Evolutionary conservation across 2,797 vertebrate genomes (phyloP), one percentile per base, ranked within the genome.

Genomic region (Synaphobranchus kaupii): DNA sequence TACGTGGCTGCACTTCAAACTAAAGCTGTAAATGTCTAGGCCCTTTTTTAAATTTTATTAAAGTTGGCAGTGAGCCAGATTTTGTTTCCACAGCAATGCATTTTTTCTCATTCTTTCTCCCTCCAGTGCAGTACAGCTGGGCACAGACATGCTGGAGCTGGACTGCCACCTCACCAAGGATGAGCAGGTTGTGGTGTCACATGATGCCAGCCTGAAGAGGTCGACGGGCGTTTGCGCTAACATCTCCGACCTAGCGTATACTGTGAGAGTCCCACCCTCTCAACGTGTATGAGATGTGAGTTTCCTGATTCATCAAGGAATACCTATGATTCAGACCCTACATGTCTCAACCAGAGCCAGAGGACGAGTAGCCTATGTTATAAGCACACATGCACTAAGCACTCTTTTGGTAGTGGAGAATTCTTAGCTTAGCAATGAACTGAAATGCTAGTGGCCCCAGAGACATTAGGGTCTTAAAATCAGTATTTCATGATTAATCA

Each of bases 101-200:
- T n/a, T 3, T 83, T 12, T 54, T 54, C 47, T 12, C 1, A 9
- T 13, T 12, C 84, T 68, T n/a, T 82, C 20, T 60, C 93, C 93
- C 60, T 28, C 92, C 92, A 99, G 99, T 4, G 99, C 99, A 0
- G 97, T 99, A 86, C 93, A 95, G 78, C 52, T 99, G 17, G 98
- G 98, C 83, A 99, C 98, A 5, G 98, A 99, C 92, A 99, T 99
- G 98, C 85, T 99, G 95, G 99, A 99, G 94, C 87, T 99, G 87
- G 99, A 99, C 91, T 99, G 98, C 92, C 98, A 99, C 92, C 93
- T 99, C 91, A 99, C 99, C 0, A 99, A 98, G 91, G 99, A 99
- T 60, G 96, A 97, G 83, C 94, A 99, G 90, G 98, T 99, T 25
- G 98, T 99, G 50, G 98, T 99, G 85, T 97, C 97, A 60, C 99